phyloP scores from a whole-genome alignment of 2,888 invertebrate species.

The Pollenia amentaria region DNA sequence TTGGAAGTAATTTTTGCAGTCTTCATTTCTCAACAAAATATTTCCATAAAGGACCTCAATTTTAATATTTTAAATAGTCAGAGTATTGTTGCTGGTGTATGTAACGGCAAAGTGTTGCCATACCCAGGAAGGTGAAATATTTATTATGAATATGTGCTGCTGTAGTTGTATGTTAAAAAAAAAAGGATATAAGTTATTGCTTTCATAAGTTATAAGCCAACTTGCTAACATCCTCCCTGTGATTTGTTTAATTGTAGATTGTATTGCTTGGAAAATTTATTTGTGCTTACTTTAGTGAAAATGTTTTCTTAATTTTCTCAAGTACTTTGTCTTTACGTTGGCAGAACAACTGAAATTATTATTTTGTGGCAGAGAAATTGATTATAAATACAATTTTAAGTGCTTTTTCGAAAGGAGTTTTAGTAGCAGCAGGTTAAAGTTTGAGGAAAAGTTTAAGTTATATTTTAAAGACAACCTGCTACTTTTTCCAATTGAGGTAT shows the following conservation, averaged over 20 bases:
- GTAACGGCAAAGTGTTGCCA: constrained; percentile 37
- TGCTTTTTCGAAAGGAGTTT: constrained; percentile 26
- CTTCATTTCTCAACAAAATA: constrained; percentile 2
- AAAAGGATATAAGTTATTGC: constrained; percentile 67
- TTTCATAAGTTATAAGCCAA: constrained; percentile 42
- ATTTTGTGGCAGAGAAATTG: constrained; percentile 31
- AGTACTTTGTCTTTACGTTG: constrained; percentile 62
- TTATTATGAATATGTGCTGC: constrained; percentile 57
- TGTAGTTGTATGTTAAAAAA: constrained; percentile 26
- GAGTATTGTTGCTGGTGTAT: neutral
- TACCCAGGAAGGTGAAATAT: constrained; percentile 61
- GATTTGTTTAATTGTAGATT: constrained; percentile 66
- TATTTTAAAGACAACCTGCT: no score
- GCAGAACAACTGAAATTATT: constrained; percentile 28
- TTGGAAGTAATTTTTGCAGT: constrained; percentile 33
- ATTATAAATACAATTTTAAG: constrained; percentile 52
- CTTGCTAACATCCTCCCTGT: constrained; percentile 14
- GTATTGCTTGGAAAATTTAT: constrained; percentile 71
- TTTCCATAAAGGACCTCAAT: constrained; percentile 58
- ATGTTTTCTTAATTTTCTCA: constrained; percentile 70
- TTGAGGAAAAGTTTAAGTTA: neutral
- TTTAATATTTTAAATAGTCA: constrained; percentile 59
- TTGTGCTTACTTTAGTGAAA: constrained; percentile 63
- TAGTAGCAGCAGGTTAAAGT: neutral
- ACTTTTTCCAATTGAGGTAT: no score